Conservation (phyloP, 1,140 invertebrate species). For the Aphaenogaster rudis region DNA sequence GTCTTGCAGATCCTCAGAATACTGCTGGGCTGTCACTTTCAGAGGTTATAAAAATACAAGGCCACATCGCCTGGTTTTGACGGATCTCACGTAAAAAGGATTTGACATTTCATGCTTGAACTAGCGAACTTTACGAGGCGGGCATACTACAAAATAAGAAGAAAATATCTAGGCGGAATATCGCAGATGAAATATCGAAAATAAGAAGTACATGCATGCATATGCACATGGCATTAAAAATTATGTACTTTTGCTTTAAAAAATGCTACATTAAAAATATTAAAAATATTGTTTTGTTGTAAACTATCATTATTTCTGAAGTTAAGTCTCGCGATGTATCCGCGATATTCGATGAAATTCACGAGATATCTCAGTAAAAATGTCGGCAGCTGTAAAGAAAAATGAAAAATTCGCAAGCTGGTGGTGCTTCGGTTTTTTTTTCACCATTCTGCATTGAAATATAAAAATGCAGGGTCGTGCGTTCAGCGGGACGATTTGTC, state of each 20-base stretch:
- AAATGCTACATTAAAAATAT: not conserved
- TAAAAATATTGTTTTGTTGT: not conserved
- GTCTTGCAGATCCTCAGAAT: not conserved
- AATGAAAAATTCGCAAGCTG: conserved; percentile 12
- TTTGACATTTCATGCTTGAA: conserved; percentile 52
- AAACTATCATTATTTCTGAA: not conserved
- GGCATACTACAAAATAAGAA: conserved; percentile 39
- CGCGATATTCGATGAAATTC: not conserved
- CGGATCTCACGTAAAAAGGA: conserved; percentile 54
- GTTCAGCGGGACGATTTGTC: conserved; percentile 54
- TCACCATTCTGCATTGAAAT: conserved; percentile 49
- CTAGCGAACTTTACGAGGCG: conserved; percentile 48
- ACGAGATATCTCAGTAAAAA: conserved; percentile 24
- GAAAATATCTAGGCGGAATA: conserved; percentile 22
- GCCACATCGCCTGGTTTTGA: conserved; percentile 47
- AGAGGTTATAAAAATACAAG: conserved; percentile 63
- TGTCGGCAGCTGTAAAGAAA: not conserved
- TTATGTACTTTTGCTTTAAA: not conserved
- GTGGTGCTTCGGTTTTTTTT: conserved; percentile 27
- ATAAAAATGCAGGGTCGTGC: conserved; percentile 65
- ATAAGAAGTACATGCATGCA: not conserved
- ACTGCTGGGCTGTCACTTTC: conserved; percentile 39
- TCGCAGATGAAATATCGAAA: conserved; percentile 16
- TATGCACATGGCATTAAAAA: not conserved
- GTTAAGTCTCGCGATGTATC: not conserved